These are phyloP conservation scores for Xiphorhynchus elegans DNA, from an alignment of 2,113 vertebrate species.

Conservation along the genomic window DNA sequence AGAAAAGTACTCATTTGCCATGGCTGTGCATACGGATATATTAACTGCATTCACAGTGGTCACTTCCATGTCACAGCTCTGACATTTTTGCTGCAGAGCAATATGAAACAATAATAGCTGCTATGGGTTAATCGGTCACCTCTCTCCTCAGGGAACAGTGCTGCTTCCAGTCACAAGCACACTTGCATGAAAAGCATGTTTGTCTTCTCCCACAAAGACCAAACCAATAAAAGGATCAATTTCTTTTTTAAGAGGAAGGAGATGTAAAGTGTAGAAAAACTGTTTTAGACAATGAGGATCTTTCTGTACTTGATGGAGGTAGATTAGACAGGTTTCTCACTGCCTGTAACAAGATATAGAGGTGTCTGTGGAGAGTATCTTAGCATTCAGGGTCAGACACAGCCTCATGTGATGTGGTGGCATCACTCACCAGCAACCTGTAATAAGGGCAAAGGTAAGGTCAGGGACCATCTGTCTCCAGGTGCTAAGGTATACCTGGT, in stretches of 20 bases:
- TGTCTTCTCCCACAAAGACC: background rate
- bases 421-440: background rate
- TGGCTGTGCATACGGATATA: background rate
- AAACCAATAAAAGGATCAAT: background rate
- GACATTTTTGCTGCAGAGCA: background rate
- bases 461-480: background rate
- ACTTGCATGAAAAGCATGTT: background rate
- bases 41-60: background rate
- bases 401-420: background rate
- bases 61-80: background rate
- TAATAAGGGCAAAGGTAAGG: background rate
- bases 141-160: background rate
- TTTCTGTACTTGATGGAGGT: background rate
- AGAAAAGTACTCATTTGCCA: fast-evolving
- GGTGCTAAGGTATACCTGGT: background rate
- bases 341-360: background rate
- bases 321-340: background rate
- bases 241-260: background rate
- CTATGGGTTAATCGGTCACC: background rate
- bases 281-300: background rate
- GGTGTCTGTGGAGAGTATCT: background rate
- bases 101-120: background rate
- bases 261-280: background rate
- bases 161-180: background rate
- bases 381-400: background rate